Evolutionary conservation across 2,797 vertebrate genomes (phyloP).

Genomic region (Micromesistius poutassou): DNA sequence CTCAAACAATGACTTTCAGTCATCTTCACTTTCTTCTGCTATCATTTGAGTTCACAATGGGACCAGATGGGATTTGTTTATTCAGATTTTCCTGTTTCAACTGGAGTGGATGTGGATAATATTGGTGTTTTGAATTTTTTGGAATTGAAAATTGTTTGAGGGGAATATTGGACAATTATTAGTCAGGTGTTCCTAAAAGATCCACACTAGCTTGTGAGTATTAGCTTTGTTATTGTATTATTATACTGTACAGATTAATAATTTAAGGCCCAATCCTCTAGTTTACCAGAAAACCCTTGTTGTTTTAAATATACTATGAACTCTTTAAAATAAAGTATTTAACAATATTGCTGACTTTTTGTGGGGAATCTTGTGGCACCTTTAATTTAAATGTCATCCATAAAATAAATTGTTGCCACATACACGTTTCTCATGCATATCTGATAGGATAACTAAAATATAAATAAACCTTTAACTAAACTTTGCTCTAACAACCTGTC

Average conservation of each 20-base stretch:
- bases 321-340: not conserved
- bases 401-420: conserved; percentile 14
- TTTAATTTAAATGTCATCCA: conserved; percentile 20
- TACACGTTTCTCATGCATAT: conserved; percentile 7
- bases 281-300: not conserved
- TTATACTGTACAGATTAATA: not conserved
- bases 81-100: not conserved
- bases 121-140: not conserved
- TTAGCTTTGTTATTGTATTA: not conserved
- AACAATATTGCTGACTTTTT: not conserved
- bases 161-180: not conserved
- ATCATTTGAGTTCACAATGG: not conserved
- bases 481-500: conserved; percentile 13
- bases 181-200: not conserved
- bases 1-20: not conserved
- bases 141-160: not conserved
- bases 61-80: not conserved
- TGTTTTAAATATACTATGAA: not conserved
- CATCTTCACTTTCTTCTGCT: not conserved
- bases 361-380: not conserved
- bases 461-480: conserved; percentile 25
- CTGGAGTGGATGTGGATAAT: not conserved
- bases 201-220: not conserved
- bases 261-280: not conserved
- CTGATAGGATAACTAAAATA: not conserved